Evolutionary conservation across 2,888 invertebrate genomes (phyloP), one percentile per base, ranked within the genome.

Genomic region (Listrodromus nycthemerus): DNA sequence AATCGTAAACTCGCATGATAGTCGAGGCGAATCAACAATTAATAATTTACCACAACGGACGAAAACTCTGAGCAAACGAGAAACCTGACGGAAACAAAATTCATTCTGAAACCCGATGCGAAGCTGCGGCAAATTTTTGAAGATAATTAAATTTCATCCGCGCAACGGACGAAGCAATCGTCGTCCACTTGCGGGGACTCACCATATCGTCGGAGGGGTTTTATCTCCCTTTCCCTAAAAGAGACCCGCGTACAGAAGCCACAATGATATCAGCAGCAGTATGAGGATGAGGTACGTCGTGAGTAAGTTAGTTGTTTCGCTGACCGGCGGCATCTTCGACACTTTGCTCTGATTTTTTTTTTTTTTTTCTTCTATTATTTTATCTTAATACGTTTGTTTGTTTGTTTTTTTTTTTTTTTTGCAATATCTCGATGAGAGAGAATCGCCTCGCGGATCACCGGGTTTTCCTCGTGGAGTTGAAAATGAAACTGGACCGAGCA

Each of bases 231-330:
- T 16, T 45, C 55, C 70, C 66, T 93, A 94, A 85, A 93, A 92
- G 76, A 96, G 89, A 83, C 96, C 96, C 27, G 96, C 95, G 93
- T 96, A 96, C 84, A 96, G 94, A 55, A 96, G 93, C 95, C 96
- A 96, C 73, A 96, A 94, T 79, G 95, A 95, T 89, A 95, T 94
- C 77, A 96, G 94, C 55, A 96, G 94, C 61, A 95, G 94, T 89
- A 96, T 95, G 92, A 96, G 93, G 92, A 96, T 96, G 89, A 96
- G 93, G 91, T 96, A 96, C 87, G 96, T 96, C 91, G 96, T 95
- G 90, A 96, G 94, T 86, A 96, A 95, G 92, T 95, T 96, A 85
- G 95, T 95, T 83, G 96, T 95, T 94, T 96, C 96, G 87, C 90
- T 88, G 19, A 87, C 88, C 55, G 89, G 85, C 71, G 91, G 89